Evolutionary conservation across 2,797 vertebrate genomes (phyloP).

Genomic region (Sorex maritimensis): DNA sequence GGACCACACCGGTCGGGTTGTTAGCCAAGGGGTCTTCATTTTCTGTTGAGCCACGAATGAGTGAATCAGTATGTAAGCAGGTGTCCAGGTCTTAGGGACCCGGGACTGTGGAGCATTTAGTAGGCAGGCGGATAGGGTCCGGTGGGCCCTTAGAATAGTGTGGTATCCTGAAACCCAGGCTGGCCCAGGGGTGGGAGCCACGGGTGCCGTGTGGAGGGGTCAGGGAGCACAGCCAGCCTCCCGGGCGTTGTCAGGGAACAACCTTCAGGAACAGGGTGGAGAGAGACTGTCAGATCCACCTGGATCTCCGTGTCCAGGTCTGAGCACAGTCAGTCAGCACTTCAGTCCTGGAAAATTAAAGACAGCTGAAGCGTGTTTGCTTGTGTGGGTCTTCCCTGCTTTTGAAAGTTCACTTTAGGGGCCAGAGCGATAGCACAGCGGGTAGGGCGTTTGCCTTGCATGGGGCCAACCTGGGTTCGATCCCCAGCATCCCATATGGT

Average conservation of each 20-base stretch:
- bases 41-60: conserved; percentile 5
- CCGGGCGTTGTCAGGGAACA: not conserved
- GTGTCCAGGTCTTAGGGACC: not conserved
- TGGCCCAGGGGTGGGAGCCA: conserved; percentile 18
- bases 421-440: too few relatives aligned
- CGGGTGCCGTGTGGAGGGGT: not conserved
- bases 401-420: not conserved
- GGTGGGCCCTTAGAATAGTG: not conserved
- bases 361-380: not conserved
- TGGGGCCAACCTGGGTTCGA: too few relatives aligned
- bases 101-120: not conserved
- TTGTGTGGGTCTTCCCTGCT: not conserved
- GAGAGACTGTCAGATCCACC: not conserved
- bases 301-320: not conserved
- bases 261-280: not conserved
- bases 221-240: not conserved
- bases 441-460: too few relatives aligned
- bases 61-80: not conserved
- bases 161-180: not conserved
- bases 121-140: not conserved
- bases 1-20: not conserved
- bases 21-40: conserved; percentile 4
- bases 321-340: not conserved
- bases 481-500: too few relatives aligned
- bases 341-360: not conserved